Percentiles rank a stretch among this genome's conserved stretches.
These are phyloP conservation scores for Eulemur coronatus DNA, from an alignment of 2,797 vertebrate species.

Conservation along the genomic window DNA sequence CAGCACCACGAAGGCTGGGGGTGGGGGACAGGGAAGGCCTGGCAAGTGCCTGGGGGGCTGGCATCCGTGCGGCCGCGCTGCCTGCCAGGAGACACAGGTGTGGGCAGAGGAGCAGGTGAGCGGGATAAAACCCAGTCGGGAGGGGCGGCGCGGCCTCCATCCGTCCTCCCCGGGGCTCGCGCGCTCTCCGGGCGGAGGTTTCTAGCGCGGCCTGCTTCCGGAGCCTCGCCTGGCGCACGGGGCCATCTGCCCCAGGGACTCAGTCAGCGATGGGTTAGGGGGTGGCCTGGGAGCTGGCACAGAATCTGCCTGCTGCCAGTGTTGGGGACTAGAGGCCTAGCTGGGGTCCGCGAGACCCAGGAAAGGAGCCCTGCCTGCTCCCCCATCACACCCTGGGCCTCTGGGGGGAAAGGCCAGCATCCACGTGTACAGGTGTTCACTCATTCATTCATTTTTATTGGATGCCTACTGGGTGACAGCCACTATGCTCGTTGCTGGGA, in stretches of 20 bases:
- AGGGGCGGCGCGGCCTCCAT: constrained; percentile 71
- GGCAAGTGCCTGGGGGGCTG: constrained; percentile 68
- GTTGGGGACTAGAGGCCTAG: background rate
- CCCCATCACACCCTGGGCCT: background rate
- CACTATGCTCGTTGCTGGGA: background rate
- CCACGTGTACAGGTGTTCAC: too few relatives aligned
- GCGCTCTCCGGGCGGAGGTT: constrained; percentile 49
- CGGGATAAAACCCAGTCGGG: constrained; percentile 82
- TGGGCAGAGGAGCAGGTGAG: constrained; percentile 85
- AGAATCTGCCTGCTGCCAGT: background rate
- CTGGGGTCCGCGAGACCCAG: background rate
- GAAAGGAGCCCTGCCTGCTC: background rate
- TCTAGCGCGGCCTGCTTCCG: background rate
- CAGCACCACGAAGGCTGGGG: background rate
- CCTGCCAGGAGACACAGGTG: constrained; percentile 87
- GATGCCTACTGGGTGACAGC: background rate
- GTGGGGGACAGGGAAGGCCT: constrained; percentile 41
- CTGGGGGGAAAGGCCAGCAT: background rate
- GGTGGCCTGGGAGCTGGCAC: background rate
- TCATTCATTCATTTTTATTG: background rate
- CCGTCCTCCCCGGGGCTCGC: constrained; percentile 62
- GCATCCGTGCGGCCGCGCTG: constrained; percentile 74
- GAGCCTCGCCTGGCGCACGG: background rate
- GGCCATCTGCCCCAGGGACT: background rate
- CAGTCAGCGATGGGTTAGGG: background rate